phyloP scores from a whole-genome alignment of 2,113 vertebrate species.

The Labeo rohita region DNA sequence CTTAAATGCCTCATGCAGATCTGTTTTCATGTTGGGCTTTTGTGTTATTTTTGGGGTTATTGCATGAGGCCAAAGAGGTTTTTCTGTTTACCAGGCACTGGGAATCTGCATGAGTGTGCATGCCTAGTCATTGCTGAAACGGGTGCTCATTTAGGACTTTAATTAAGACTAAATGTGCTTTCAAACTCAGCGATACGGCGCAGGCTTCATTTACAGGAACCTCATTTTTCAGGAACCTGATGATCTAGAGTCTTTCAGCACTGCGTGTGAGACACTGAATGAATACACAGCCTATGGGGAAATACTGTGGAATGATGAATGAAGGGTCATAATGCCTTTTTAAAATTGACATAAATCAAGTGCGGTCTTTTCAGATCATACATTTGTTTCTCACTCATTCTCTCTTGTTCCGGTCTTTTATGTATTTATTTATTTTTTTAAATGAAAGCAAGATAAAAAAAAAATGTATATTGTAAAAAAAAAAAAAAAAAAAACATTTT shows the following conservation, averaged over 20 bases:
- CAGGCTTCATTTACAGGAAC: slow-evolving; percentile 10
- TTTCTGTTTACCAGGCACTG: background rate
- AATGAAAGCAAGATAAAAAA: background rate
- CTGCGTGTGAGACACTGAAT: background rate
- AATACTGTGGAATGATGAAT: slow-evolving; percentile 5
- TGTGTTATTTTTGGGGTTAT: background rate
- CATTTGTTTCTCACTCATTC: background rate
- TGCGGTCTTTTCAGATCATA: background rate
- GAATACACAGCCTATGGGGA: background rate
- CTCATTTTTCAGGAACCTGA: background rate
- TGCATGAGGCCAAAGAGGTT: background rate
- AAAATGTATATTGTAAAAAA: background rate
- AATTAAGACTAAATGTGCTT: background rate
- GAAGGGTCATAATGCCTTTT: background rate
- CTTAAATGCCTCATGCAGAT: background rate
- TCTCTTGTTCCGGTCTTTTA: background rate
- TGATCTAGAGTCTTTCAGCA: background rate
- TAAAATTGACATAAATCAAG: background rate
- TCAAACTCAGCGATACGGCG: background rate
- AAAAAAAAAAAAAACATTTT: background rate
- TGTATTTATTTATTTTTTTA: background rate
- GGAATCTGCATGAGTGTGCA: background rate
- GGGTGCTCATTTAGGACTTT: background rate
- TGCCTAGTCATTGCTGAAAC: background rate
- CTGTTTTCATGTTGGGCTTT: background rate